A percentile compares a stretch with the other conserved stretches of the same genome.
These are phyloP conservation scores for Cheirogaleus major DNA, from an alignment of 2,797 vertebrate species.

Conservation along the genomic window DNA sequence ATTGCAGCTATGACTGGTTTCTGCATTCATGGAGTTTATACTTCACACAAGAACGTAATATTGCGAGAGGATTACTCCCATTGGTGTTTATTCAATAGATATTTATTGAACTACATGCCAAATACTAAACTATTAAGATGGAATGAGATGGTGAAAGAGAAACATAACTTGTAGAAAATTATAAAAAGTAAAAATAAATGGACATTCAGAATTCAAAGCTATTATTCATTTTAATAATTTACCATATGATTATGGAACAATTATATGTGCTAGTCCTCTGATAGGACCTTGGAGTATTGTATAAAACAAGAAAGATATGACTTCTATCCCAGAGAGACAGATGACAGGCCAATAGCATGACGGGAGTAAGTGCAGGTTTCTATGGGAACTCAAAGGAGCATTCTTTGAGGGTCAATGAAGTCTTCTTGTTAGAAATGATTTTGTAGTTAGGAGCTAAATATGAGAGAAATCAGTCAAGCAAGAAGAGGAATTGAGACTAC, in stretches of 20 bases:
- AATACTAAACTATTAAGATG: neutral
- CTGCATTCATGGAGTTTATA: neutral
- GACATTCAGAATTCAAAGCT: neutral
- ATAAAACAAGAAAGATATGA: neutral
- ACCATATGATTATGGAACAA: neutral
- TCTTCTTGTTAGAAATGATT: neutral
- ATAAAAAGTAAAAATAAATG: neutral
- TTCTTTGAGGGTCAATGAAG: neutral
- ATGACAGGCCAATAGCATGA: neutral
- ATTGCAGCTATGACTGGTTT: neutral
- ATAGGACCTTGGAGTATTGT: neutral
- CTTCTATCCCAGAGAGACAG: neutral
- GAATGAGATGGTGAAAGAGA: neutral
- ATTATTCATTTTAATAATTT: neutral
- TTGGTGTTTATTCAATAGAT: neutral
- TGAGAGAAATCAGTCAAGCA: neutral
- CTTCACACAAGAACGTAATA: neutral
- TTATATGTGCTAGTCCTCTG: neutral
- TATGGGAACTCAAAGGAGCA: neutral
- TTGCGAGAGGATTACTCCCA: neutral
- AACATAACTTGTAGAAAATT: neutral
- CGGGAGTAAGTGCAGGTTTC: neutral
- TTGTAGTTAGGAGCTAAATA: neutral
- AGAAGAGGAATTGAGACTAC: neutral
- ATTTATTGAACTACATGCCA: neutral